Percentiles rank a stretch among this genome's conserved stretches.
Evolutionary conservation across 2,113 vertebrate genomes (phyloP).

Genomic region (Agelaius tricolor): DNA sequence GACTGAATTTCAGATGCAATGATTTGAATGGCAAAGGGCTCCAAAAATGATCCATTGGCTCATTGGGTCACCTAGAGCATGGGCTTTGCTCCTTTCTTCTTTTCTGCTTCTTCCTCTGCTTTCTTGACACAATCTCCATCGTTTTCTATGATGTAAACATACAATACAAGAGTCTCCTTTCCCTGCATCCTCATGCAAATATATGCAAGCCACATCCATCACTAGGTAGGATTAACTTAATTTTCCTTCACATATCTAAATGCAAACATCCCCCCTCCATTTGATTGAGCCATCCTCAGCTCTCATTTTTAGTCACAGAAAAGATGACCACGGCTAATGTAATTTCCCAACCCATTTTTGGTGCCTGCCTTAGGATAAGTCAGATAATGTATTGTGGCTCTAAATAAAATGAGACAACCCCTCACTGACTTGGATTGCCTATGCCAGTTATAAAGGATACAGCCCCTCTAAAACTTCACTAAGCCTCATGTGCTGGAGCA

Average conservation of each 20-base stretch:
- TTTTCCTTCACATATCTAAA: background rate
- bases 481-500: background rate
- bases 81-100: background rate
- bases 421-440: background rate
- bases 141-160: background rate
- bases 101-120: background rate
- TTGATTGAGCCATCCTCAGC: background rate
- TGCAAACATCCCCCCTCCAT: background rate
- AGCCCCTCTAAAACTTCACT: background rate
- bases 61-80: background rate
- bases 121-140: background rate
- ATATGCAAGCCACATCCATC: background rate
- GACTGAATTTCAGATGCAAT: background rate
- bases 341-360: background rate
- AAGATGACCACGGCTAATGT: background rate
- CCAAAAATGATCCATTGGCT: background rate
- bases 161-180: background rate
- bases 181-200: background rate
- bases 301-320: background rate
- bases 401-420: background rate
- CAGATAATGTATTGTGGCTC: background rate
- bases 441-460: background rate
- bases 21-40: background rate
- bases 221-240: background rate
- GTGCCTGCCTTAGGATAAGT: background rate